Conservation (phyloP, 2,113 vertebrate species). For the Pagrus major region DNA sequence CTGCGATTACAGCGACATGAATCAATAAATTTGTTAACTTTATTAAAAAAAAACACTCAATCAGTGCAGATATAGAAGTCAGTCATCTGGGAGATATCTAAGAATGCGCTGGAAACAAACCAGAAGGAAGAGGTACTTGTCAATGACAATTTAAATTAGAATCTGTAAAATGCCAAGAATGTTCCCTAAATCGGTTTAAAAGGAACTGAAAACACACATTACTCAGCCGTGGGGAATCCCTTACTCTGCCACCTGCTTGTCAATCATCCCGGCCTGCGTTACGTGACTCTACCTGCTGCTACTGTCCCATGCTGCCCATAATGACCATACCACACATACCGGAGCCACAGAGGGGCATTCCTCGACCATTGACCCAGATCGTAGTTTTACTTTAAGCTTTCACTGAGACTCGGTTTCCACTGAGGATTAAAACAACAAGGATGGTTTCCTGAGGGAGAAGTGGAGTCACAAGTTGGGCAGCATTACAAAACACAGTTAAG, state of each 20-base stretch:
- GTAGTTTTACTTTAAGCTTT: slow-evolving; percentile 57
- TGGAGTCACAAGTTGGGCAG: slow-evolving; percentile 13
- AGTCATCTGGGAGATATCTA: neutral
- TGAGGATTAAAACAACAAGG: slow-evolving; percentile 43
- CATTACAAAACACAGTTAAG: neutral
- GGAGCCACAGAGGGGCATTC: slow-evolving; percentile 75
- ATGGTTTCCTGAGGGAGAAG: slow-evolving; percentile 25
- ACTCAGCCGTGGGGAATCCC: slow-evolving; percentile 56
- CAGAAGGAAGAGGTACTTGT: neutral
- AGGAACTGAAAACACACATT: slow-evolving; percentile 29
- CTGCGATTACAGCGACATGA: neutral
- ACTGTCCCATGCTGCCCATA: slow-evolving; percentile 61
- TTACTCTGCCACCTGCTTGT: slow-evolving; percentile 69
- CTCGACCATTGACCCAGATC: slow-evolving; percentile 74
- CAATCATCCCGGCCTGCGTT: slow-evolving; percentile 65
- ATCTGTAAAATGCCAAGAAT: slow-evolving; percentile 2
- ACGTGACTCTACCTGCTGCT: slow-evolving; percentile 70
- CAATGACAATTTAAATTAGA: neutral
- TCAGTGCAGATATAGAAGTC: neutral
- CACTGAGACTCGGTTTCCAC: slow-evolving; percentile 49
- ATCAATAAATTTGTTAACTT: neutral
- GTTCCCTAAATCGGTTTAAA: slow-evolving; percentile 1
- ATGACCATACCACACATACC: slow-evolving; percentile 77
- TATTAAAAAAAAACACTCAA: neutral
- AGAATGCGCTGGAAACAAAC: neutral